Evolutionary conservation across 92 coral and sea anemone genomes (phyloP).

Genomic region (Heteractis magnifica): DNA sequence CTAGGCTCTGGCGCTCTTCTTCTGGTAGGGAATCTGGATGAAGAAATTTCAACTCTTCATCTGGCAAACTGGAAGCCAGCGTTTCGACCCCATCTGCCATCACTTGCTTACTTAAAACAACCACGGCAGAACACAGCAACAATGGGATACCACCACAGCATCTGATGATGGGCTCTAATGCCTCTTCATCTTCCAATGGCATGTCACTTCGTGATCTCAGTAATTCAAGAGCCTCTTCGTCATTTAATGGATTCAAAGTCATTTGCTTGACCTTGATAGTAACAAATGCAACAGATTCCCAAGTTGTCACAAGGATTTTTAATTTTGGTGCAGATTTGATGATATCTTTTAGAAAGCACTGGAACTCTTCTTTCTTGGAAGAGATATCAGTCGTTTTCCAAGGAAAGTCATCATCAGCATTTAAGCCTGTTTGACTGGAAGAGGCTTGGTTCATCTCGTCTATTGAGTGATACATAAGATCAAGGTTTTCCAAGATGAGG

Average conservation of each 20-base stretch:
- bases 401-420: neutral
- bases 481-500: slow-evolving; percentile 43
- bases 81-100: slow-evolving; percentile 2
- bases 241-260: slow-evolving; percentile 17
- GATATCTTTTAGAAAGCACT: slow-evolving; percentile 19
- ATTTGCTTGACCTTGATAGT: slow-evolving; percentile 15
- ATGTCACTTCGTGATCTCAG: slow-evolving; percentile 14
- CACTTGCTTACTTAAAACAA: slow-evolving; percentile 4
- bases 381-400: neutral
- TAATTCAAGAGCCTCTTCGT: slow-evolving; percentile 18
- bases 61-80: slow-evolving; percentile 20
- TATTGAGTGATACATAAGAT: slow-evolving; percentile 32
- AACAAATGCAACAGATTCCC: slow-evolving; percentile 30
- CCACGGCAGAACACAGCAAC: slow-evolving; percentile 29
- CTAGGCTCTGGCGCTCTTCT: slow-evolving; percentile 14
- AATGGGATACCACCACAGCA: slow-evolving; percentile 45
- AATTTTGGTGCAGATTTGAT: slow-evolving; percentile 22
- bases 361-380: slow-evolving; percentile 16
- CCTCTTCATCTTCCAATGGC: neutral
- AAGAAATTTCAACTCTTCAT: slow-evolving; percentile 8
- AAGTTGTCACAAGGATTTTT: slow-evolving; percentile 36
- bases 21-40: neutral
- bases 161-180: slow-evolving; percentile 8
- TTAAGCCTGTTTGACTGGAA: neutral
- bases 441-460: neutral